phyloP scores from a whole-genome alignment of 1,140 invertebrate species.

The Drosophila sp. region DNA sequence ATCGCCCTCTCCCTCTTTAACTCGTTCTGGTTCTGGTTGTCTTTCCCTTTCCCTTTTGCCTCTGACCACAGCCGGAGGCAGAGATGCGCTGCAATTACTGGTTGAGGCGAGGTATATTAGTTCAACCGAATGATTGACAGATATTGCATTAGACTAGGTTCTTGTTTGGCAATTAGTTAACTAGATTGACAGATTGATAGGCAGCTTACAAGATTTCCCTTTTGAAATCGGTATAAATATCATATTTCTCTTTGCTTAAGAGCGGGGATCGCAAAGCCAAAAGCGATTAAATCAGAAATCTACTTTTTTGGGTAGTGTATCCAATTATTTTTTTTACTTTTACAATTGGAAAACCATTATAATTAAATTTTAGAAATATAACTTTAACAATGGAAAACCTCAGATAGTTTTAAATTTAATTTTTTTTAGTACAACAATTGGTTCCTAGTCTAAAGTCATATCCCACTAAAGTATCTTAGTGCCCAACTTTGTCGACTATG shows the following conservation, averaged over 20 bases:
- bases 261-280: too few species aligned
- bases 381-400: too few species aligned
- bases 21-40: too few species aligned
- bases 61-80: background rate
- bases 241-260: background rate
- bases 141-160: slow-evolving; percentile 19
- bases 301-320: too few species aligned
- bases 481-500: background rate
- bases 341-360: too few species aligned
- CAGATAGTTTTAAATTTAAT: too few species aligned
- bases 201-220: slow-evolving; percentile 38
- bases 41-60: background rate
- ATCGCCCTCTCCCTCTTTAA: background rate
- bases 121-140: slow-evolving; percentile 22
- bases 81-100: slow-evolving; percentile 12
- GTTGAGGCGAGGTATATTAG: slow-evolving; percentile 37
- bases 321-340: too few species aligned
- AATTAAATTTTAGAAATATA: too few species aligned
- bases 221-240: background rate
- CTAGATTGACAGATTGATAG: slow-evolving; percentile 34
- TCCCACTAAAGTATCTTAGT: background rate
- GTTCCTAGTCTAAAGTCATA: too few species aligned
- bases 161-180: slow-evolving; percentile 30
- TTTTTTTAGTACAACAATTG: too few species aligned
- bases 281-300: too few species aligned